Evolutionary conservation across 2,888 invertebrate genomes (phyloP).

Genomic region (Diloba caeruleocephala): DNA sequence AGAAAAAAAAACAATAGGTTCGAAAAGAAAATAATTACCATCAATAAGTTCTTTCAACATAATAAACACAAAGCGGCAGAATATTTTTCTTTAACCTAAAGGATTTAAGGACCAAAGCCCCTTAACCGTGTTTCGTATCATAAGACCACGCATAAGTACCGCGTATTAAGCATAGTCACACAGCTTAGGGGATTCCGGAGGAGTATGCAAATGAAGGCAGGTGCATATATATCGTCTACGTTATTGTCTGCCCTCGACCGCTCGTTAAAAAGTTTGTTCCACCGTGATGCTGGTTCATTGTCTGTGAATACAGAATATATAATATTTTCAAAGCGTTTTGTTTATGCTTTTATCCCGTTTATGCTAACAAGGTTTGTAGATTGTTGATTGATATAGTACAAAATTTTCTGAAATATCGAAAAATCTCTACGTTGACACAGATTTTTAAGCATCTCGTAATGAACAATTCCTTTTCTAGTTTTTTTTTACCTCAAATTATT

Average conservation of each 20-base stretch:
- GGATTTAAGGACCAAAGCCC: slow-evolving; percentile 9
- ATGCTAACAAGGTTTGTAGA: too few relatives aligned
- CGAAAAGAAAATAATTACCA: too few relatives aligned
- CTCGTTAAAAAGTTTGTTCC: slow-evolving; percentile 49
- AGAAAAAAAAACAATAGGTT: too few relatives aligned
- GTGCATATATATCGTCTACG: slow-evolving; percentile 26
- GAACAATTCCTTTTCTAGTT: too few relatives aligned
- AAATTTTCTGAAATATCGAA: too few relatives aligned
- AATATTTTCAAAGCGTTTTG: too few relatives aligned
- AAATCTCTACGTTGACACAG: too few relatives aligned
- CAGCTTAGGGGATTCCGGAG: slow-evolving; percentile 21
- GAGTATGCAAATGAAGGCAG: slow-evolving; percentile 42
- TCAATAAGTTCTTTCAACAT: too few relatives aligned
- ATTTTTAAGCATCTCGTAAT: too few relatives aligned
- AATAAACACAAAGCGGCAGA: slow-evolving; percentile 9
- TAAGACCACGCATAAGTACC: slow-evolving; percentile 35
- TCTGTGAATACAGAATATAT: slow-evolving; percentile 12
- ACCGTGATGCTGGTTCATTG: slow-evolving; percentile 14
- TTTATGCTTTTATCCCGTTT: too few relatives aligned
- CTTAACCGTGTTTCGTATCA: slow-evolving; percentile 4
- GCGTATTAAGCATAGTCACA: slow-evolving; percentile 36
- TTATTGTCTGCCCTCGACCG: slow-evolving; percentile 41
- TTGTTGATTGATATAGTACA: too few relatives aligned
- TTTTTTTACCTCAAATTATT: too few relatives aligned
- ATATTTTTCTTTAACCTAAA: slow-evolving; percentile 6